A percentile compares a stretch with the other conserved stretches of the same genome.
phyloP scores from a whole-genome alignment of 2,797 vertebrate genomes.

The Heteromormyrus szaboi region DNA sequence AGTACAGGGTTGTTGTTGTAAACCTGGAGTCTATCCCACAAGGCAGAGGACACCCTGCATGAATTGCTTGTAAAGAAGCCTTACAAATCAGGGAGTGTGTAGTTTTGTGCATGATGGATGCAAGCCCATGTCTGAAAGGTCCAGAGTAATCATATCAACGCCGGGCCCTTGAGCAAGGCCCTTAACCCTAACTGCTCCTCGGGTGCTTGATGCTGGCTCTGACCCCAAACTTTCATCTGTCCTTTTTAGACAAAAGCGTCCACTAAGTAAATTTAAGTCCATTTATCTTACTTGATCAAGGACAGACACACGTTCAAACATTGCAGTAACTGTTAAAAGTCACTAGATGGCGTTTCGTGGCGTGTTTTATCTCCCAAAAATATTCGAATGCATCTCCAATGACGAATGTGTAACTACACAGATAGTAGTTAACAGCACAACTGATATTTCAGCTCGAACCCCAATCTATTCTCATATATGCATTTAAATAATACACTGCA shows the following conservation, averaged over 20 bases:
- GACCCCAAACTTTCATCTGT: neutral
- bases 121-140: neutral
- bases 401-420: neutral
- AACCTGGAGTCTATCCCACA: neutral
- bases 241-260: neutral
- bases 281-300: neutral
- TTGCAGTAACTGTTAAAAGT: neutral
- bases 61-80: neutral
- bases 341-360: conserved; percentile 5
- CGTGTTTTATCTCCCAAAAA: neutral
- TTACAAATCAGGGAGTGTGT: neutral
- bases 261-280: neutral
- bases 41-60: neutral
- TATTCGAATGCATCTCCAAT: neutral
- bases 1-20: neutral
- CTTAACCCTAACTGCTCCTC: neutral
- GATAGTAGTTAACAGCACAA: neutral
- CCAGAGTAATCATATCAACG: neutral
- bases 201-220: neutral
- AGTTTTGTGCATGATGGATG: neutral
- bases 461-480: neutral
- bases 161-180: neutral
- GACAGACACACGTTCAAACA: neutral
- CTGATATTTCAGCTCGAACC: neutral
- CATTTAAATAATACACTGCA: neutral